These are phyloP conservation scores for Drosophila paranaensis DNA, from an alignment of 2,888 invertebrate genomes.

Conservation along the genomic window DNA sequence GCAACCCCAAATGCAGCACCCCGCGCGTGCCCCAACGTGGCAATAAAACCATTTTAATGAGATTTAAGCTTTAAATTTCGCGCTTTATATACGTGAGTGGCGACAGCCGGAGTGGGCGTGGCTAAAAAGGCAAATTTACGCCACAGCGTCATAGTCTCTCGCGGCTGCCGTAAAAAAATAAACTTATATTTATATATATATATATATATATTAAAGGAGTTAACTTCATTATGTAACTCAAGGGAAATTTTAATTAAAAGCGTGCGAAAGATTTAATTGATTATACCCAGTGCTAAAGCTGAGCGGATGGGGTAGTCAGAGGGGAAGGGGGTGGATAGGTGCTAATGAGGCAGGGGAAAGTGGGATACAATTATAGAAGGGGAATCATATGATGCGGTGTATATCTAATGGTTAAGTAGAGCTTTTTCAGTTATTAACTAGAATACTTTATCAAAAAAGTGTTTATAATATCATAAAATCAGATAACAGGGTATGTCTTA, in stretches of 20 bases:
- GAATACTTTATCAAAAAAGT: not conserved
- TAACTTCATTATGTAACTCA: constrained; percentile 70
- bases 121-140: constrained; percentile 40
- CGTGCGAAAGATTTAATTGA: constrained; percentile 75
- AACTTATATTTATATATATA: constrained; percentile 1
- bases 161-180: constrained; percentile 16
- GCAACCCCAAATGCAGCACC: constrained; percentile 10
- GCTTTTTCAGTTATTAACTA: not conserved
- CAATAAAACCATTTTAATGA: constrained; percentile 78
- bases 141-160: constrained; percentile 35
- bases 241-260: constrained; percentile 75
- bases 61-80: constrained; percentile 77
- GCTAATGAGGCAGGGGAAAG: not conserved
- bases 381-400: not conserved
- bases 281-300: constrained; percentile 52
- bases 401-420: not conserved
- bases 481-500: too few species aligned
- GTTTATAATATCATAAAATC: not conserved
- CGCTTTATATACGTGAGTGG: constrained; percentile 74
- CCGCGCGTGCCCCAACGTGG: constrained; percentile 30
- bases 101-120: constrained; percentile 36
- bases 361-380: too few species aligned
- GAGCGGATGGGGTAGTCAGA: constrained; percentile 7
- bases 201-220: constrained; percentile 44
- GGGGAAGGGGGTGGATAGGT: not conserved